Percentiles rank a stretch among this genome's conserved stretches.
Conservation (phyloP, 2,113 vertebrate genomes). For the Natator depressus region DNA sequence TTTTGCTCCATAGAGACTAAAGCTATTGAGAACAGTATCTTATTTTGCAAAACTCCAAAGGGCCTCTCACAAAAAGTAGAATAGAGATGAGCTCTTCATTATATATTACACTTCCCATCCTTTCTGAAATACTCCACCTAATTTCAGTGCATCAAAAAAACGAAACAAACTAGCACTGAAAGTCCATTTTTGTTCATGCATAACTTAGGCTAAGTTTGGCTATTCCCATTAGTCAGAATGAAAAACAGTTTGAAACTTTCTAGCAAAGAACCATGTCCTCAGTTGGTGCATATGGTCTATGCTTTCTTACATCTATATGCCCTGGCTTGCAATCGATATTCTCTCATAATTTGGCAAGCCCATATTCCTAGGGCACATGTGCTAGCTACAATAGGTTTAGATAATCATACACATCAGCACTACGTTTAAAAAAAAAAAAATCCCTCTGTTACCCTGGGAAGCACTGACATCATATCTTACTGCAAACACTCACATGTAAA, state of each 20-base stretch:
- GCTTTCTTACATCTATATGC: background rate
- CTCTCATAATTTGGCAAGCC: background rate
- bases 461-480: background rate
- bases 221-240: background rate
- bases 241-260: background rate
- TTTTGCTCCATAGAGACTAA: background rate
- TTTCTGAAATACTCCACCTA: background rate
- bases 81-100: background rate
- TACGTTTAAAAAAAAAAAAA: background rate
- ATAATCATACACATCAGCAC: background rate
- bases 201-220: background rate
- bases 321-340: background rate
- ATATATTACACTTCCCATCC: background rate
- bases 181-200: background rate
- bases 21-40: background rate
- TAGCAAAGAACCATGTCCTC: background rate
- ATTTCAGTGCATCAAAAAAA: background rate
- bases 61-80: background rate
- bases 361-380: background rate
- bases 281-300: background rate
- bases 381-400: background rate
- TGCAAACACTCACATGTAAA: background rate
- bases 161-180: background rate
- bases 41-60: constrained; percentile 21
- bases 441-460: accelerated